Evolutionary conservation across 37 sponge, comb jelly and placozoan genomes (phyloP), one percentile per base, ranked within the genome.

Genomic region (Oscarella lobularis): DNA sequence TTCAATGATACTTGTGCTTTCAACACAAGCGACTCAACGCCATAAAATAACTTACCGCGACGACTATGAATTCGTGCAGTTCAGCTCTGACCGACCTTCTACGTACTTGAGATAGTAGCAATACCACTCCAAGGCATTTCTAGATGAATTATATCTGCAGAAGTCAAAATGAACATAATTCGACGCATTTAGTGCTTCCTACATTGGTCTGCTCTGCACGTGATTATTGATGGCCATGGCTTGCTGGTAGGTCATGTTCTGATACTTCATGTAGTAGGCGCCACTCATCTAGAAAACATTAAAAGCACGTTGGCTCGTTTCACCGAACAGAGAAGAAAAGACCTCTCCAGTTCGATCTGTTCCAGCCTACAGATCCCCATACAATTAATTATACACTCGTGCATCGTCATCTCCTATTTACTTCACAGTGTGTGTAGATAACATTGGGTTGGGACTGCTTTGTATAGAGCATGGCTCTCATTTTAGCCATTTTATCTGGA

Each of bases 401-500:
- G 67, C 67, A 1, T 2, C 33, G 31, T n/a, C n/a, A n/a, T n/a
- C n/a, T n/a, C n/a, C n/a, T n/a, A 27, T 84, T 67, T 69, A 85
- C 91, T 83, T 92, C 93, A 66, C 93, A 88, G 39, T 92, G 93
- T 0, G 81, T 66, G 73, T 86, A 92, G n/a, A 92, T 86, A 2
- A 92, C 75, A 54, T 77, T 67, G 2, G 87, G 84, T 35, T 27
- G 60, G 9, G 60, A 48, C 60, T 27, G 20, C 14, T 48, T 48
- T 48, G 60, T 27, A 48, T 48, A 20, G 14, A 48, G 20, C 20
- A 48, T 9, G 14, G 9, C 20, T 48, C 60, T 48, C 60, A 48
- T 9, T 48, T 27, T 27, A 48, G 9, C 60, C 20, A 48, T 20
- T 48, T 20, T 48, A 27, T 48, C 60, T 27, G 60, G 60, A 9